These are phyloP conservation scores for Clinocottus analis DNA, from an alignment of 2,113 vertebrate genomes.

Conservation along the genomic window DNA sequence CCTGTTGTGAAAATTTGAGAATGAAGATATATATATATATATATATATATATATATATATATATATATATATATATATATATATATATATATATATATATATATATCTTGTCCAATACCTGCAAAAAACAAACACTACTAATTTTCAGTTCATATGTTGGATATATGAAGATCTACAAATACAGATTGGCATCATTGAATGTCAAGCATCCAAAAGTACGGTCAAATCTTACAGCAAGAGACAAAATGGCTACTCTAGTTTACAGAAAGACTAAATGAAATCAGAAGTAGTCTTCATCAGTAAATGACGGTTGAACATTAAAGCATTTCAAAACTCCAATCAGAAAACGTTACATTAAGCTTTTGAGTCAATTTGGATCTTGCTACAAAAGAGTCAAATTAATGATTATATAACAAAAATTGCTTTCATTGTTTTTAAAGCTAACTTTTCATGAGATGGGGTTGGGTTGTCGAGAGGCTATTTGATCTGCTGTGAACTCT, in stretches of 20 bases:
- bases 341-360: neutral
- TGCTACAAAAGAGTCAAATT: neutral
- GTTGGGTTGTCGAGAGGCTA: too few relatives aligned
- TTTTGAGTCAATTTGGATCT: neutral
- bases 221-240: neutral
- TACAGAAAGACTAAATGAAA: neutral
- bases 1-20: neutral
- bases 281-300: neutral
- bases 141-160: too few relatives aligned
- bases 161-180: too few relatives aligned
- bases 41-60: too few relatives aligned
- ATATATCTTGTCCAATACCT: too few relatives aligned
- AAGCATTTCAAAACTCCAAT: neutral
- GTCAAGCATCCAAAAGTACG: neutral
- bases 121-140: too few relatives aligned
- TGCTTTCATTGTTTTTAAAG: too few relatives aligned
- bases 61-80: too few relatives aligned
- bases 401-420: too few relatives aligned
- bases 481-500: neutral
- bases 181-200: too few relatives aligned
- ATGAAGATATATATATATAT: too few relatives aligned
- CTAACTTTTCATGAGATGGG: neutral
- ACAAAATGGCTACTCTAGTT: neutral
- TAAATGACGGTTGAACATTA: neutral
- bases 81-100: too few relatives aligned